Percentiles rank a stretch among this genome's conserved stretches.
Conservation (phyloP, 2,888 invertebrate genomes). For the Eulithis testata region DNA sequence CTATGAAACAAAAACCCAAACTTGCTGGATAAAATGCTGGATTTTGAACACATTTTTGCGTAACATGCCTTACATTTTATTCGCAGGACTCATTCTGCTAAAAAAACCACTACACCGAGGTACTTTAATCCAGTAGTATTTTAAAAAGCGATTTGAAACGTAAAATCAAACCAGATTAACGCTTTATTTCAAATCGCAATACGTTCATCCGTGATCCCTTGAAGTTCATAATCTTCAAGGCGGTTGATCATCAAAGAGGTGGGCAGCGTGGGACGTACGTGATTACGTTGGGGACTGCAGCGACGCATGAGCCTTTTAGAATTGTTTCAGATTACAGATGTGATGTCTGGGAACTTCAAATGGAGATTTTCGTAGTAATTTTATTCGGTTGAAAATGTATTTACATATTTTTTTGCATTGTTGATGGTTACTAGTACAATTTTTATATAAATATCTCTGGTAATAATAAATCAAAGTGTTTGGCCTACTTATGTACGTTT, state of each 20-base stretch:
- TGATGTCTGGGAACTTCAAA: slow-evolving; percentile 15
- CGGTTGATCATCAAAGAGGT: slow-evolving; percentile 60
- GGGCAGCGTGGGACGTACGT: slow-evolving; percentile 64
- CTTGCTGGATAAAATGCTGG: no score
- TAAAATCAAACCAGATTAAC: slow-evolving; percentile 4
- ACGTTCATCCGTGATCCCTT: slow-evolving; percentile 28
- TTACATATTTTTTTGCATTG: no score
- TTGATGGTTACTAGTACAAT: no score
- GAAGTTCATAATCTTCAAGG: slow-evolving; percentile 36
- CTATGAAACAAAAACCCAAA: no score
- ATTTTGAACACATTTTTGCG: no score
- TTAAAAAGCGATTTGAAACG: background rate
- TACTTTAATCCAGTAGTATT: no score
- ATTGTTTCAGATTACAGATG: slow-evolving; percentile 25
- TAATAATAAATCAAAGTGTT: no score
- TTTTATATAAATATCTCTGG: no score
- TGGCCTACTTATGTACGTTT: no score
- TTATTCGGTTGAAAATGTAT: background rate
- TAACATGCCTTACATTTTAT: no score
- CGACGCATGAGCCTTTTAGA: slow-evolving; percentile 51
- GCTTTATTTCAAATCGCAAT: slow-evolving; percentile 15
- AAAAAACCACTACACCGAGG: no score
- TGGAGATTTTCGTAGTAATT: slow-evolving; percentile 4
- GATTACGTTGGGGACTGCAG: slow-evolving; percentile 78
- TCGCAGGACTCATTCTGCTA: no score